Conservation (phyloP, 2,888 invertebrate species). For the Colletes collaris region DNA sequence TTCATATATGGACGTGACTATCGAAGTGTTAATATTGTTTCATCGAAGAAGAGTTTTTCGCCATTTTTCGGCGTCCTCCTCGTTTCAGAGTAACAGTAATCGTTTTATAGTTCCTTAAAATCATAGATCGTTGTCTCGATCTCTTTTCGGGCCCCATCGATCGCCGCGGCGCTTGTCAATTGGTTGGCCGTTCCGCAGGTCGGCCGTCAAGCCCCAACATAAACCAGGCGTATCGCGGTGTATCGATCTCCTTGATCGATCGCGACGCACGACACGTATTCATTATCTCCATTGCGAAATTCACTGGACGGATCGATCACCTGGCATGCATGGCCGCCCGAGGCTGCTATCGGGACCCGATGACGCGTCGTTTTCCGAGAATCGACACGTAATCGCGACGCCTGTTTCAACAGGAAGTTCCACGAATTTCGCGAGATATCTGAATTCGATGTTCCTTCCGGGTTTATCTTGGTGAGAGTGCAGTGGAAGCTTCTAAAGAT, state of each 20-base stretch:
- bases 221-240: neutral
- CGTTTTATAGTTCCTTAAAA: too few relatives aligned
- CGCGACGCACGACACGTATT: constrained; percentile 38
- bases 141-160: neutral
- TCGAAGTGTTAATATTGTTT: too few relatives aligned
- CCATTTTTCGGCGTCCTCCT: too few relatives aligned
- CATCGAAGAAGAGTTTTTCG: too few relatives aligned
- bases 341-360: constrained; percentile 27
- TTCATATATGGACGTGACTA: too few relatives aligned
- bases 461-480: neutral
- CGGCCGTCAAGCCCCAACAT: neutral
- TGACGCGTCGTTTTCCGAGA: constrained; percentile 29
- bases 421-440: constrained; percentile 20
- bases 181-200: too few relatives aligned
- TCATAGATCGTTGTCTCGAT: too few relatives aligned
- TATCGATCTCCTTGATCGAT: constrained; percentile 61
- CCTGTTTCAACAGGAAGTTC: constrained; percentile 5
- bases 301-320: constrained; percentile 62
- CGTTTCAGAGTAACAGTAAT: too few relatives aligned
- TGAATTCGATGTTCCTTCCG: neutral
- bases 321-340: constrained; percentile 17
- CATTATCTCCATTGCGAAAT: constrained; percentile 62
- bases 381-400: constrained; percentile 12
- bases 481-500: too few relatives aligned
- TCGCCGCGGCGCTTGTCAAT: neutral